These are phyloP conservation scores for Onychomys torridus DNA, from an alignment of 2,797 vertebrate species.

Conservation along the genomic window DNA sequence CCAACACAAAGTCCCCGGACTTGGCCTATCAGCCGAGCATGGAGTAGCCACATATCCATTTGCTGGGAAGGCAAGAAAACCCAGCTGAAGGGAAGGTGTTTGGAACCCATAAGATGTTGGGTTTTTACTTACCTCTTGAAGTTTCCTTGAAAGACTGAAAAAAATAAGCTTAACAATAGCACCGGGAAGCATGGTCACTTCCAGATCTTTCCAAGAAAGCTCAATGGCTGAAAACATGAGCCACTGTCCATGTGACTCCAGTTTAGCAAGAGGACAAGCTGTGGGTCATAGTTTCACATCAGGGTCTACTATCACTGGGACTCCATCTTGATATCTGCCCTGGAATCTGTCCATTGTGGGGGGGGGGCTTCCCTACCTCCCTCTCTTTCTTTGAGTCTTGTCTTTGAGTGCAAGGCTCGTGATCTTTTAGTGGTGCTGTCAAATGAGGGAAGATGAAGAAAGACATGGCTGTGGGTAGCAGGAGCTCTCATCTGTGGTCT, in stretches of 20 bases:
- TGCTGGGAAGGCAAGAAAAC: not conserved
- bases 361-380: not conserved
- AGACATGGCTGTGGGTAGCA: not conserved
- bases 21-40: not conserved
- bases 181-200: fast-evolving
- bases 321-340: not conserved
- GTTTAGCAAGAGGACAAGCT: not conserved
- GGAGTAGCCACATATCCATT: not conserved
- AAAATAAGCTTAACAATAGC: not conserved
- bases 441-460: not conserved
- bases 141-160: not conserved
- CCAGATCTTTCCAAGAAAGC: not conserved
- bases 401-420: not conserved
- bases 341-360: not conserved
- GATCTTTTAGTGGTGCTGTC: not conserved
- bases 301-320: not conserved
- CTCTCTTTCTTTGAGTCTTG: not conserved
- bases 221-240: not conserved
- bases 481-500: not conserved
- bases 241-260: not conserved
- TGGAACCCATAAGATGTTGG: not conserved
- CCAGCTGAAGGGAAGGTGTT: not conserved
- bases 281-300: not conserved
- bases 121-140: not conserved
- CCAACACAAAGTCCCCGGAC: not conserved